Evolutionary conservation across 2,113 vertebrate species (phyloP).

Genomic region (Podarcis cretensis): DNA sequence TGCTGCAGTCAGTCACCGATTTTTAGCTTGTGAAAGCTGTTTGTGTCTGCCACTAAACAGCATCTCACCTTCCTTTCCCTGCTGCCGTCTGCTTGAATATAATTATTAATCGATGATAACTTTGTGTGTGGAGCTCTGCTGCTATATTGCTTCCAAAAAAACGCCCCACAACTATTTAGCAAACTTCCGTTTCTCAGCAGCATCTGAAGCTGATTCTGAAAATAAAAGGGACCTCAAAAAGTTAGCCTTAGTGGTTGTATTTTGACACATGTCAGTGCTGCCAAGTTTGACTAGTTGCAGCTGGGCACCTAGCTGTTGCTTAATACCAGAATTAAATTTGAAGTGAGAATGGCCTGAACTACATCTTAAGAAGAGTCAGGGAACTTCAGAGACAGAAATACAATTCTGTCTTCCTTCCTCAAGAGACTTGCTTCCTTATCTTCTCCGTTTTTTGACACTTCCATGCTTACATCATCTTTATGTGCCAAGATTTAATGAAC

Average conservation of each 20-base stretch:
- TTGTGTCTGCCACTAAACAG: constrained; percentile 17
- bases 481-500: neutral
- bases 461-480: neutral
- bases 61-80: constrained; percentile 43
- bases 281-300: neutral
- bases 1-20: constrained; percentile 33
- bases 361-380: neutral
- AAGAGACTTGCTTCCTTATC: neutral
- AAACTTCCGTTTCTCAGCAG: constrained; percentile 7
- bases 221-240: neutral
- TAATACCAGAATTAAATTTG: neutral
- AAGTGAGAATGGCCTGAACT: neutral
- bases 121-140: constrained; percentile 53
- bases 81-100: constrained; percentile 55
- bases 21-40: neutral
- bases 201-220: neutral
- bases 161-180: constrained; percentile 33
- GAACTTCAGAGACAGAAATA: neutral
- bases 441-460: neutral
- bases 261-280: neutral
- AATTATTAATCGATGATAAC: constrained; percentile 45
- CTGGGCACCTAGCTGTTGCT: neutral
- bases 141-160: neutral
- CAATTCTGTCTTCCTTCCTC: neutral
- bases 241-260: neutral